Percentiles rank a stretch among this genome's conserved stretches.
Conservation (phyloP, 2,888 invertebrate genomes). For the Bursaphelenchus okinawaensis region DNA sequence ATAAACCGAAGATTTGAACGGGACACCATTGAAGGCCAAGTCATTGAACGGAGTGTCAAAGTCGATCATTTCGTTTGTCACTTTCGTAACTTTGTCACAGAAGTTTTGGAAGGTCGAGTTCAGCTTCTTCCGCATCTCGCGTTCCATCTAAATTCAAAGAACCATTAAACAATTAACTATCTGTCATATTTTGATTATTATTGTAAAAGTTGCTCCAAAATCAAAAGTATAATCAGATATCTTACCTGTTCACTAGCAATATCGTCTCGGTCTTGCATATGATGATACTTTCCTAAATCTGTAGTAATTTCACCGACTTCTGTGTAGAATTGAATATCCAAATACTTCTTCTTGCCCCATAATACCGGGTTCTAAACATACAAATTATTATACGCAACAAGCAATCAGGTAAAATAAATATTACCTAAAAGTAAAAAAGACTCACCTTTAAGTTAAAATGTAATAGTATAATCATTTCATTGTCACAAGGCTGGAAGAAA, state of each 20-base stretch:
- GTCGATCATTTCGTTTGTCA: conserved; percentile 93
- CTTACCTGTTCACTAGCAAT: conserved; percentile 88
- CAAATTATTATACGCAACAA: no score
- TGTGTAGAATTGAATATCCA: conserved; percentile 98
- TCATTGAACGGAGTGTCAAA: conserved; percentile 98
- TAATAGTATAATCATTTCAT: conserved; percentile 96
- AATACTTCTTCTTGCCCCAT: conserved; percentile 98
- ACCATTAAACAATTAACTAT: no score
- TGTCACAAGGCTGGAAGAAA: conserved; percentile 84
- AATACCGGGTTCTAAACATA: conserved; percentile 79
- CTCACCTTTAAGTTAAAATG: conserved; percentile 88
- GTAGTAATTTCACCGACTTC: conserved; percentile 99
- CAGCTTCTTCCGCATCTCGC: conserved; percentile 88
- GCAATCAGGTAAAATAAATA: no score
- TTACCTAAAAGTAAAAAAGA: neutral
- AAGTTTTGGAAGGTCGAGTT: conserved; percentile 97
- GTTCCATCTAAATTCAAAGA: conserved; percentile 68
- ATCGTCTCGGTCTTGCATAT: conserved; percentile 99
- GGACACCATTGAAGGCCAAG: conserved; percentile 93
- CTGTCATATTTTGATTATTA: no score
- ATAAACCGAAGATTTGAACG: conserved; percentile 67
- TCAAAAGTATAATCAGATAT: no score
- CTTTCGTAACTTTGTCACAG: conserved; percentile 88
- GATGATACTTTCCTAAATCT: conserved; percentile 96
- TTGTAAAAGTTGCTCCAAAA: no score